Percentiles rank a stretch among this genome's conserved stretches.
Evolutionary conservation across 2,113 vertebrate species (phyloP).

Genomic region (Coregonus clupeaformis): DNA sequence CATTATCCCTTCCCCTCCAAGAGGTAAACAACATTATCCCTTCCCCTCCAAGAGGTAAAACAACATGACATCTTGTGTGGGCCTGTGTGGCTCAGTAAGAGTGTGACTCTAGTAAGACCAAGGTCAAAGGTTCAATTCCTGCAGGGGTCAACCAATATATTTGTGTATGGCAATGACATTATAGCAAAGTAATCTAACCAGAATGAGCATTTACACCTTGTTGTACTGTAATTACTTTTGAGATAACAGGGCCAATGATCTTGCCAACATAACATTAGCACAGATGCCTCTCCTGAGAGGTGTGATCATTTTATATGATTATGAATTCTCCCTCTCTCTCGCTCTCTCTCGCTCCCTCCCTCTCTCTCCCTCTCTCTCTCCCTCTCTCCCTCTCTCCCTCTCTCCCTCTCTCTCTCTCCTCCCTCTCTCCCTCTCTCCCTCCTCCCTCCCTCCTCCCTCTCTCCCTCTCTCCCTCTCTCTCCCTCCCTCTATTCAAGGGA

Average conservation of each 20-base stretch:
- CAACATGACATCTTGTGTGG: no score
- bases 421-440: no score
- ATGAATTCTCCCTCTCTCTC: background rate
- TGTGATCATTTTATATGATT: background rate
- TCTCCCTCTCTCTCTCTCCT: background rate
- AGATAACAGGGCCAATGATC: background rate
- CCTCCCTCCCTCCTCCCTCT: background rate
- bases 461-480: background rate
- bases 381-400: background rate
- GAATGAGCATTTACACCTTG: background rate
- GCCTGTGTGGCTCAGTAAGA: no score
- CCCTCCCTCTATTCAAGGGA: background rate
- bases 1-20: no score
- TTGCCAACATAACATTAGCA: background rate
- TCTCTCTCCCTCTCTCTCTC: background rate
- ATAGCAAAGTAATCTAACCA: no score
- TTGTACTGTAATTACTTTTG: background rate
- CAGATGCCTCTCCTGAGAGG: background rate
- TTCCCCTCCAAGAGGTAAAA: constrained; percentile 91
- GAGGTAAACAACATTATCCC: constrained; percentile 87
- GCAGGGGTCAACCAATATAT: background rate
- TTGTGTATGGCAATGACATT: background rate
- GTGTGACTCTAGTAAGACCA: background rate
- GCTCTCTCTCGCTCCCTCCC: background rate
- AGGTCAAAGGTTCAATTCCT: no score